These are phyloP conservation scores for Paramacrobiotus metropolitanus DNA, from an alignment of 1,140 invertebrate species.

Conservation along the genomic window DNA sequence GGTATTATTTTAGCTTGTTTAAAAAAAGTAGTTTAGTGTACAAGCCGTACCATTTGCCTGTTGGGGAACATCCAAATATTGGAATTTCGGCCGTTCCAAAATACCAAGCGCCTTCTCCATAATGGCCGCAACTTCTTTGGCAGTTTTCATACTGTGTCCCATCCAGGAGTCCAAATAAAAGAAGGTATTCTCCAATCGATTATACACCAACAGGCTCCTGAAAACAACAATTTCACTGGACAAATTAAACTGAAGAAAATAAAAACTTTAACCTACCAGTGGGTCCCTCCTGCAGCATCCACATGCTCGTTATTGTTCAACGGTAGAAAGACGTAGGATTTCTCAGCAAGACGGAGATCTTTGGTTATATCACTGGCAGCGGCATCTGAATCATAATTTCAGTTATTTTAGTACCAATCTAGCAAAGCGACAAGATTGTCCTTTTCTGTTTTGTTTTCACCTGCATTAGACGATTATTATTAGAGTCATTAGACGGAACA, in stretches of 20 bases:
- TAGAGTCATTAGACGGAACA: too few species aligned
- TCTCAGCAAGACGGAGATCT: conserved; percentile 16
- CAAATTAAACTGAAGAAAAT: too few species aligned
- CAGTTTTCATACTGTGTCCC: neutral
- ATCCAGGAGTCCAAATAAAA: neutral
- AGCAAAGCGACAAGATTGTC: too few species aligned
- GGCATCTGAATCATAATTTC: too few species aligned
- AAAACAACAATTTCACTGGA: too few species aligned
- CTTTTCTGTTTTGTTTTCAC: too few species aligned
- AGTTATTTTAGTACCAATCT: neutral
- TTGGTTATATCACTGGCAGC: neutral
- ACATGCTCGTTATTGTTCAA: conserved; percentile 17
- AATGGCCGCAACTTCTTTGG: neutral
- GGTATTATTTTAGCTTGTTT: too few species aligned
- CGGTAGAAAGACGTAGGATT: conserved; percentile 20
- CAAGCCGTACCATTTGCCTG: neutral
- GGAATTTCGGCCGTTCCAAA: neutral
- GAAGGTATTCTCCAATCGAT: neutral
- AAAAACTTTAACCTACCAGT: too few species aligned
- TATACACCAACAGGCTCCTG: neutral
- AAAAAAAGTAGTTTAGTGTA: too few species aligned
- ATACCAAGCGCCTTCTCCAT: neutral
- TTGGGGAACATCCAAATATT: neutral
- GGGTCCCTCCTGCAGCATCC: conserved; percentile 15
- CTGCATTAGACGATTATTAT: too few species aligned